A percentile compares a stretch with the other conserved stretches of the same genome.
Evolutionary conservation across 2,888 invertebrate species (phyloP).

Genomic region (Drosophila kokeensis): DNA sequence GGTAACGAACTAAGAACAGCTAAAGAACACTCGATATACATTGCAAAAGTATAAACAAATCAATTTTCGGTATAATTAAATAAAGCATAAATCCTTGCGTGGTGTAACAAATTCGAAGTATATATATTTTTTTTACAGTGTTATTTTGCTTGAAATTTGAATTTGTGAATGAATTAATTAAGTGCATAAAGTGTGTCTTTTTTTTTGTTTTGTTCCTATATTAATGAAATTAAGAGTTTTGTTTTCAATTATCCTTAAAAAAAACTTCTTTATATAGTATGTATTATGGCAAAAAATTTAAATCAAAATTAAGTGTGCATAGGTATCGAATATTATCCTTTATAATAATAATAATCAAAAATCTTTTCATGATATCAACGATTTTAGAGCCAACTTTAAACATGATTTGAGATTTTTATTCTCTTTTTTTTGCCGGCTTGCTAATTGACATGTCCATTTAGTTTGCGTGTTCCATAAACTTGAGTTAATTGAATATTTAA

Average conservation of each 20-base stretch:
- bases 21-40: background rate
- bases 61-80: background rate
- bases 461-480: conserved; percentile 21
- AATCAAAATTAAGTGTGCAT: background rate
- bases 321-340: background rate
- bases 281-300: background rate
- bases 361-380: background rate
- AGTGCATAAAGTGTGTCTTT: conserved; percentile 2
- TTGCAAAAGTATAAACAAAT: background rate
- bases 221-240: background rate
- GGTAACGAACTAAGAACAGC: background rate
- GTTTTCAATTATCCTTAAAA: background rate
- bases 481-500: conserved; percentile 10
- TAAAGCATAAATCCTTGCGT: background rate
- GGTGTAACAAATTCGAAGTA: background rate
- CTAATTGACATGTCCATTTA: conserved; percentile 28
- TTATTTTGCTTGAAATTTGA: background rate
- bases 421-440: conserved; percentile 27
- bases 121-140: conserved; percentile 24
- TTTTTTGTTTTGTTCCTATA: conserved; percentile 17
- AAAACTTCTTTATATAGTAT: background rate
- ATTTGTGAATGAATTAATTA: conserved; percentile 2
- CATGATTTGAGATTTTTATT: background rate
- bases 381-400: background rate
- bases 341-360: background rate